Evolutionary conservation across 2,113 vertebrate genomes (phyloP), one percentile per base, ranked within the genome.

Genomic region (Trichomycterus rosablanca): DNA sequence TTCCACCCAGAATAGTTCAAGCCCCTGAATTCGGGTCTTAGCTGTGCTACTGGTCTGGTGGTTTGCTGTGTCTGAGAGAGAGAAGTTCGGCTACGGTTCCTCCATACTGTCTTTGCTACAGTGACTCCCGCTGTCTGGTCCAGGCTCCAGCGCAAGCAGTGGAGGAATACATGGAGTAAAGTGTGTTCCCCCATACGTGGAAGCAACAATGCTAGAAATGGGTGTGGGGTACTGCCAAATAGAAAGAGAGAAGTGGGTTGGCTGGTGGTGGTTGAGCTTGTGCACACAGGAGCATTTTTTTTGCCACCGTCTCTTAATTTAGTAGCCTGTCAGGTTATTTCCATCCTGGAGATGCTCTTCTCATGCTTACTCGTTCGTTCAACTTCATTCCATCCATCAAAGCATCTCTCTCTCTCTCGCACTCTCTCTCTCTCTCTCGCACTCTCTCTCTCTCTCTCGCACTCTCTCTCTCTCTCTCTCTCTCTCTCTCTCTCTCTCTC

Each of bases 261-360:
- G 40, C 24, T 9, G 56, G 6, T 42, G n/a, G n/a, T 45, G 26
- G 20, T 15, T 3, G 28, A 6, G 48, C 20, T 12, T 19, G 59
- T 37, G 15, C 40, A 8, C 23, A 6, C 5, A 34, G 35, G 16
- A 18, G 59, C 8, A 39, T 51, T 35, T 42, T 55, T 55, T 46
- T 46, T n/a, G n/a, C 55, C 62, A 11, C 40, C 20, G 51, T 26
- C 22, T 52, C 43, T 48, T 65, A 65, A 65, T 46, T 65, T 35
- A 35, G 52, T 55, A 56, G 62, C 62, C 52, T 56, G 62, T 65
- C 62, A 65, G 43, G 34, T 56, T 65, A 56, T 65, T 65, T 65
- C 62, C 62, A 65, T 65, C 62, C 34, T 65, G 56, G 52, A 65
- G 52, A 65, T 65, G 62, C 62, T 65, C 62, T 65, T 65, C 62